phyloP scores from a whole-genome alignment of 2,113 vertebrate species.

The Corythoichthys haematopterus region DNA sequence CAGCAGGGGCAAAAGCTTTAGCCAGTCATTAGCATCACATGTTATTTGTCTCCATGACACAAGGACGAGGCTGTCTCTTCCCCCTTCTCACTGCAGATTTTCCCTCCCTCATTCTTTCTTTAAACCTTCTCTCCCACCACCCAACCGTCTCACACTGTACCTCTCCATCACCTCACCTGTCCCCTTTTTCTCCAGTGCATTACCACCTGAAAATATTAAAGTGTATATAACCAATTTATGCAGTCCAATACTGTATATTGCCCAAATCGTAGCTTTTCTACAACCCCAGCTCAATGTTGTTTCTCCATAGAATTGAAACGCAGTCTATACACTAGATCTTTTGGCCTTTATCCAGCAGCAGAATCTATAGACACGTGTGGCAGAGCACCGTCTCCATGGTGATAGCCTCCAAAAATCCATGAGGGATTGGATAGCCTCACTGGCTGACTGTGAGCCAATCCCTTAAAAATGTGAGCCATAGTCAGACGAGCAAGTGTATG shows the following conservation, averaged over 20 bases:
- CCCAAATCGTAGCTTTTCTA: constrained; percentile 7
- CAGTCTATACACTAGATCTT: constrained; percentile 60
- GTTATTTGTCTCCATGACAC: constrained; percentile 61
- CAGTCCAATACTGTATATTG: background rate
- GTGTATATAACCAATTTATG: background rate
- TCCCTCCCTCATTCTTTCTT: background rate
- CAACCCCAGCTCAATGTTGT: constrained; percentile 25
- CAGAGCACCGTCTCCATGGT: constrained; percentile 78
- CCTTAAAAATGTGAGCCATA: constrained; percentile 34
- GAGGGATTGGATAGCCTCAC: constrained; percentile 74
- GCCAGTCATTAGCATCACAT: constrained; percentile 67
- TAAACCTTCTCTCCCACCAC: constrained; percentile 23
- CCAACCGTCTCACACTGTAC: constrained; percentile 8
- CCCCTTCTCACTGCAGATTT: constrained; percentile 19
- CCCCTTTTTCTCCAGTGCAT: constrained; percentile 5
- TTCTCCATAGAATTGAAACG: constrained; percentile 31
- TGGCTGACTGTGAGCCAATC: constrained; percentile 48
- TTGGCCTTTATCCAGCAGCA: constrained; percentile 69
- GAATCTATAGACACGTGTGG: constrained; percentile 76
- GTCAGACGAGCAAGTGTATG: constrained; percentile 22
- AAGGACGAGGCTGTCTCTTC: constrained; percentile 37
- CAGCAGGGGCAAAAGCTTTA: constrained; percentile 66
- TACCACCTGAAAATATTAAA: constrained; percentile 5
- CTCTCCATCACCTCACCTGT: constrained; percentile 20
- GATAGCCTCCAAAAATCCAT: constrained; percentile 78